These are phyloP conservation scores for Drosophila birchii DNA, from an alignment of 2,888 invertebrate genomes.

Conservation along the genomic window DNA sequence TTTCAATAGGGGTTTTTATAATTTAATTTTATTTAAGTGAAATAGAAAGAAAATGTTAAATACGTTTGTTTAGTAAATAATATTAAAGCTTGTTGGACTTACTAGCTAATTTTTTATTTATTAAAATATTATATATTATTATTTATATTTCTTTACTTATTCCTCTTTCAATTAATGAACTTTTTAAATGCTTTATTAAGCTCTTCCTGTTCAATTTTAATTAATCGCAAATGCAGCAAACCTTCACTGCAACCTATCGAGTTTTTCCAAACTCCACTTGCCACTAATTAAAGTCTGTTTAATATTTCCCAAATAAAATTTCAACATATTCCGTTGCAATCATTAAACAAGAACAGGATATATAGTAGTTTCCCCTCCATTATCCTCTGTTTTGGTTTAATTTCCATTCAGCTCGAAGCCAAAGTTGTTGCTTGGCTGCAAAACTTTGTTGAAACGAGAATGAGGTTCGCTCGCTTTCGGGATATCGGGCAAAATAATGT, in stretches of 20 bases:
- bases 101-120: not conserved
- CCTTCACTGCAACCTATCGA: not conserved
- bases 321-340: not conserved
- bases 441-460: conserved; percentile 5
- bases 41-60: not conserved
- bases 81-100: not conserved
- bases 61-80: not conserved
- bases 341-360: conserved; percentile 1
- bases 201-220: not conserved
- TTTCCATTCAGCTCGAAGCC: conserved; percentile 2
- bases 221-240: not conserved
- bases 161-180: not conserved
- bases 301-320: not conserved
- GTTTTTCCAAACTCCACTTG: not conserved
- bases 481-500: conserved; percentile 25
- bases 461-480: not conserved
- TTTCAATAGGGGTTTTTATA: not conserved
- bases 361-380: not conserved
- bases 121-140: not conserved
- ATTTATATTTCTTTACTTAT: not conserved
- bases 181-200: not conserved
- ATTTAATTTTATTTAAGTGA: not conserved
- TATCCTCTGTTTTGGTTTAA: conserved; percentile 4
- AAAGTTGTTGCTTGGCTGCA: conserved; percentile 6
- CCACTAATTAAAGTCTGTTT: not conserved